Percentiles rank a stretch among this genome's conserved stretches.
These are phyloP conservation scores for Ectropis crepuscularia DNA, from an alignment of 2,888 invertebrate species.

Conservation along the genomic window DNA sequence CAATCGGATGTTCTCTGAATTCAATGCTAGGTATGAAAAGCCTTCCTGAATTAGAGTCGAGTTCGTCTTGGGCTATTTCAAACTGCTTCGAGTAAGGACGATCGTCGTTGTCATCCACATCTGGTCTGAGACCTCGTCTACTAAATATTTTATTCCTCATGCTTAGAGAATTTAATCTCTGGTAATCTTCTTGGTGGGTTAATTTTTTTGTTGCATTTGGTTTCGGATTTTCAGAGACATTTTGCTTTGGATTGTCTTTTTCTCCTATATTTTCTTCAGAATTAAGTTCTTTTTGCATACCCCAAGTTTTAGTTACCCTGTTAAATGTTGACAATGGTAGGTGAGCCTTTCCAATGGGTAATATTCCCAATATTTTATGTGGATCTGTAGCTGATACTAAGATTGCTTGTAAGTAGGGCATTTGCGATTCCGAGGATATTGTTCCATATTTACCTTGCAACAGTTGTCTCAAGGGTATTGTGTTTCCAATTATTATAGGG, in stretches of 20 bases:
- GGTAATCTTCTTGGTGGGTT: not conserved
- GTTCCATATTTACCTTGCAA: slow-evolving; percentile 5
- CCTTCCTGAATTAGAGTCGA: slow-evolving; percentile 5
- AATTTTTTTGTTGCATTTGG: not conserved
- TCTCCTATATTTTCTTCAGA: not conserved
- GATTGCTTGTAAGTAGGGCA: slow-evolving; percentile 57
- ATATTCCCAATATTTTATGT: slow-evolving; percentile 58
- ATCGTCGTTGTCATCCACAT: not conserved
- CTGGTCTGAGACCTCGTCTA: not conserved
- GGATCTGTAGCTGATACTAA: slow-evolving; percentile 56
- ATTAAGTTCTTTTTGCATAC: not conserved
- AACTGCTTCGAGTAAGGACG: not conserved
- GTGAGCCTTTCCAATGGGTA: slow-evolving; percentile 56
- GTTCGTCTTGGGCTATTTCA: slow-evolving; percentile 2
- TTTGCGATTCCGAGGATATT: slow-evolving; percentile 22
- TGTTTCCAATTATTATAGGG: slow-evolving; percentile 60
- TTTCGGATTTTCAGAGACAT: not conserved
- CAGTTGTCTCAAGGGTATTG: slow-evolving; percentile 44
- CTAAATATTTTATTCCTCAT: not conserved
- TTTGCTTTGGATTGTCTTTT: not conserved
- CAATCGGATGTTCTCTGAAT: slow-evolving; percentile 6
- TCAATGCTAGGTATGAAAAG: slow-evolving; percentile 4
- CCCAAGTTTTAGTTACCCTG: not conserved
- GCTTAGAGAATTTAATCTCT: not conserved
- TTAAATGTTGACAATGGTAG: slow-evolving; percentile 1